phyloP scores from a whole-genome alignment of 2,888 invertebrate species.

The Pristionchus japonicus region DNA sequence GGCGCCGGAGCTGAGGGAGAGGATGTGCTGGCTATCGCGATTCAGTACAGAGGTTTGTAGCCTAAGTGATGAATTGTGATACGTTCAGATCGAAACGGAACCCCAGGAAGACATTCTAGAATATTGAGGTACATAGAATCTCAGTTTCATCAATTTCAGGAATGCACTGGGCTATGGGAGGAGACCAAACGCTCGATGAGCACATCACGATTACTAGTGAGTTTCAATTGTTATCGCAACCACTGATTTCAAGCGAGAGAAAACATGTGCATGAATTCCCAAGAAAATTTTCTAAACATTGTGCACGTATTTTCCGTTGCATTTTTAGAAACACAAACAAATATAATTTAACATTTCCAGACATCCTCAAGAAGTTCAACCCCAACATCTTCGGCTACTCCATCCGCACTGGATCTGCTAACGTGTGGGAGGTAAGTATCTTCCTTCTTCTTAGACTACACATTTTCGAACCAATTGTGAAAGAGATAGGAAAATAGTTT shows the following conservation, averaged over 20 bases:
- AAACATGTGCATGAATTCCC: too few relatives aligned
- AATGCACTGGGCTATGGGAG: too few relatives aligned
- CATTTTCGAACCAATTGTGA: too few relatives aligned
- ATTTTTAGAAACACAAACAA: too few relatives aligned
- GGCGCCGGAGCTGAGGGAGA: slow-evolving; percentile 64
- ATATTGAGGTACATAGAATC: too few relatives aligned
- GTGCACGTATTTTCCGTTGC: too few relatives aligned
- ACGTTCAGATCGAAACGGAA: too few relatives aligned
- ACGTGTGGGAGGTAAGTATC: slow-evolving; percentile 49
- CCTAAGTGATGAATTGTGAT: neutral
- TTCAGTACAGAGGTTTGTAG: slow-evolving; percentile 65
- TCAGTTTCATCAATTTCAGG: too few relatives aligned
- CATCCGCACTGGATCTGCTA: slow-evolving; percentile 80
- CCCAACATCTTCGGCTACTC: slow-evolving; percentile 83
- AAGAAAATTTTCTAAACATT: too few relatives aligned
- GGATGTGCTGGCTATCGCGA: slow-evolving; percentile 63
- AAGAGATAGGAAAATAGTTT: too few relatives aligned
- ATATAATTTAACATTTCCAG: too few relatives aligned
- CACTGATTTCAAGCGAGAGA: slow-evolving; percentile 11
- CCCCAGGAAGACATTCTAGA: too few relatives aligned
- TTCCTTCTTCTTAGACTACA: neutral
- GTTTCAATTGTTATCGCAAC: neutral
- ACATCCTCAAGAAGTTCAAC: slow-evolving; percentile 85
- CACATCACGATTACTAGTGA: slow-evolving; percentile 66
- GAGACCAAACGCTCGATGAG: slow-evolving; percentile 58